Evolutionary conservation across 2,888 invertebrate species (phyloP), one percentile per base, ranked within the genome.

Genomic region (Epirrhoe alternata): DNA sequence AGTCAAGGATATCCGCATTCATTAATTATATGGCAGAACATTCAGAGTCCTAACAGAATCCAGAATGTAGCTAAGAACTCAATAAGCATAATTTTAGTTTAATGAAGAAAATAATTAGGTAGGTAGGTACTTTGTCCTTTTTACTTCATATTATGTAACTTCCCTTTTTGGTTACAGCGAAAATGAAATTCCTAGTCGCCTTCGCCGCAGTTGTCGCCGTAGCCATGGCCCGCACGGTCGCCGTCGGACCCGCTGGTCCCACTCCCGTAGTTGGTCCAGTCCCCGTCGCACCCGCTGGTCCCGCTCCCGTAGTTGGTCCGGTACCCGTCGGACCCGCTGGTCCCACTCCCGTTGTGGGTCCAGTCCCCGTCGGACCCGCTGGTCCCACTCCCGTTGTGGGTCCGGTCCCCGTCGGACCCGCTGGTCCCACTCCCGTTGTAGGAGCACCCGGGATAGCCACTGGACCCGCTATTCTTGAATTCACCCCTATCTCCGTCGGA

Each of bases 141-240:
- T 4, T 42, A 12, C 12, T 12, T 12, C 12, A 12, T 42, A 12
- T 0, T 42, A 42, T 12, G 1, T 42, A 38, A 38, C 10, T 38
- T 38, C 12, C 12, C 38, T 30, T 7, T 10, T 56, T 47, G 5
- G 5, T 75, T 68, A 47, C 69, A 75, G 73, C 50, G 62, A 74
- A 63, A 53, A 77, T 77, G 77, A 76, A 77, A 66, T 74, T 75
- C 71, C 58, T 77, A 17, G 52, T 76, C 38, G 66, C 70, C 49
- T 70, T 79, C 72, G 79, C 78, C 61, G 78, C 75, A 57, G 63
- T 79, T 35, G 75, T 75, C 65, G 79, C 82, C 56, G 75, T 71
- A 12, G 73, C 72, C 57, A 47, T 68, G 55, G 72, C 72, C 55
- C 61, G 61, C 64, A 72, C 70, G 8, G 64, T 75, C 5, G n/a